Evolutionary conservation across 2,888 invertebrate genomes (phyloP), one percentile per base, ranked within the genome.

Genomic region (Caenorhabditis japonica): DNA sequence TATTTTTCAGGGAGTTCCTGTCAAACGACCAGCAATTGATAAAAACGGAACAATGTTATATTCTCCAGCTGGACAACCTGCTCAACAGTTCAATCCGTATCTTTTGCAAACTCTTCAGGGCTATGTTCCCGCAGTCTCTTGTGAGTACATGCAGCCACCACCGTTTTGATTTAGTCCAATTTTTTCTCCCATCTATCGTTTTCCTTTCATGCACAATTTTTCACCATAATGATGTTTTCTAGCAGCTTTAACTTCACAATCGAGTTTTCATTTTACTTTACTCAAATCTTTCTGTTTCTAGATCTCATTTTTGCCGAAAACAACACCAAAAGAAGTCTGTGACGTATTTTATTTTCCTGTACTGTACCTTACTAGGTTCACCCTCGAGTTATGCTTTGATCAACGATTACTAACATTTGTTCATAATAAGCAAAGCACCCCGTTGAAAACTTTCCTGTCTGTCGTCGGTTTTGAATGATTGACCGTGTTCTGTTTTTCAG

Each of bases 101-200:
- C 60, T 79, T n/a, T 64, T 80, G 34, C 80, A 75, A 17, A 66
- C 69, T 1, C 76, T 79, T 46, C 72, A 64, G 59, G 79, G 77
- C 52, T 83, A 80, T 47, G 78, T 81, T 23, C 83, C 83, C 17
- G 71, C 83, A 34, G 82, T 83, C 53, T 77, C 82, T 33, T 83
- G 83, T 83, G 79, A 83, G 83, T 83, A 73, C 66, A 72, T 68
- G 55, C 69, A 69, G 59, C 47, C 58, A 55, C 69, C 58, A 49
- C 59, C 59, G 30, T 55, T 55, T 39, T 55, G 4, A 43, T 21
- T 13, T 39, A 21, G 21, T 43, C 23, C 23, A 23, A 7, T 4
- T 41, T 17, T 41, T 19, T 41, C 19, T 41, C 2, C 19, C 19
- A 13, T 17, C 17, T 41, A 12, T 13, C 19, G 19, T 41, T 17